phyloP scores from a whole-genome alignment of 2,797 vertebrate genomes.

The Mycteria americana region DNA sequence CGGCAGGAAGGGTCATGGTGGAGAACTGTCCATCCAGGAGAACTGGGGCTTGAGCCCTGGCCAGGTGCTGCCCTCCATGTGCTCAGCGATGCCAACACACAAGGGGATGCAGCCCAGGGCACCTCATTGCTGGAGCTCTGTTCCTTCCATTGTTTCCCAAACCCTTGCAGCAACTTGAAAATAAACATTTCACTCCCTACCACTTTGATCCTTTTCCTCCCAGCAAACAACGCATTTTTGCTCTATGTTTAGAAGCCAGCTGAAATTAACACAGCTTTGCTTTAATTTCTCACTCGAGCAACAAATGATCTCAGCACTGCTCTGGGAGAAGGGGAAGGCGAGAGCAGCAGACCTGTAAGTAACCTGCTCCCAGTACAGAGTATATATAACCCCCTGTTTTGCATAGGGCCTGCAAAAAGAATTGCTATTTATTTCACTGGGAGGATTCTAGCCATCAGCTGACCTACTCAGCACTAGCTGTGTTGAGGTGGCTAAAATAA shows the following conservation, averaged over 20 bases:
- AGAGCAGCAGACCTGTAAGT: not conserved
- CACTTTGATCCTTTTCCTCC: slow-evolving; percentile 43
- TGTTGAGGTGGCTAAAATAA: slow-evolving; percentile 32
- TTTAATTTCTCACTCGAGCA: slow-evolving; percentile 1
- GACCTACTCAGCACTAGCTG: not conserved
- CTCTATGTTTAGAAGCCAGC: slow-evolving; percentile 11
- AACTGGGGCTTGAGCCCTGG: not conserved
- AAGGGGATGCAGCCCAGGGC: not conserved
- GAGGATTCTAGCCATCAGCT: not conserved
- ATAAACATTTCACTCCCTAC: slow-evolving; percentile 47
- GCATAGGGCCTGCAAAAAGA: not conserved
- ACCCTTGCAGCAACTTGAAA: slow-evolving; percentile 17
- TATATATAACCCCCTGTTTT: not conserved
- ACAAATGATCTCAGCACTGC: slow-evolving; percentile 28
- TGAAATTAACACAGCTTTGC: slow-evolving; percentile 38
- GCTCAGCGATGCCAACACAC: not conserved
- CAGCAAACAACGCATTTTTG: slow-evolving; percentile 1
- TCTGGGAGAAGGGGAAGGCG: not conserved
- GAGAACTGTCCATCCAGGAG: not conserved
- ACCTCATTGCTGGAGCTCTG: not conserved
- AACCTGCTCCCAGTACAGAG: not conserved
- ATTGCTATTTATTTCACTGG: not conserved
- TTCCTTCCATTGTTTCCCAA: slow-evolving; percentile 49
- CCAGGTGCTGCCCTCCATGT: not conserved
- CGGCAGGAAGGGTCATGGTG: not conserved